Conservation (phyloP, 2,888 invertebrate species). For the Erebia aethiops region DNA sequence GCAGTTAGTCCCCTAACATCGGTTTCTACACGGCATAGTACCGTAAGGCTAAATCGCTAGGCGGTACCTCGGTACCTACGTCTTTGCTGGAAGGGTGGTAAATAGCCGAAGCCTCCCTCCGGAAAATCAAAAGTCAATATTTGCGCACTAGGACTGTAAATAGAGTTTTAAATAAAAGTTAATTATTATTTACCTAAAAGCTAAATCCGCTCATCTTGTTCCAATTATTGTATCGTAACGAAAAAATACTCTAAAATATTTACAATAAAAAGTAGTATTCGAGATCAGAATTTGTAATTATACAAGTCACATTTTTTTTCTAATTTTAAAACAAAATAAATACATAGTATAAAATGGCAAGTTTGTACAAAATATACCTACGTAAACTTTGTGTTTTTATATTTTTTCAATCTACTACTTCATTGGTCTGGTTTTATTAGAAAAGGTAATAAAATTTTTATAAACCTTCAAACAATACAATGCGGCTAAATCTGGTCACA, state of each 20-base stretch:
- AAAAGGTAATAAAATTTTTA: neutral
- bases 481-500: neutral
- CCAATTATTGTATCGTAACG: neutral
- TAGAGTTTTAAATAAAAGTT: no score
- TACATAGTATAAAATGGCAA: neutral
- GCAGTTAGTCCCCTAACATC: no score
- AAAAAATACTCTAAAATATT: constrained; percentile 10
- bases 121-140: neutral
- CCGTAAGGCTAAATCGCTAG: no score
- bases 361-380: neutral
- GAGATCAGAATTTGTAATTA: constrained; percentile 22
- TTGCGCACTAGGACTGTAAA: neutral
- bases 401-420: constrained; percentile 3
- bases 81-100: no score
- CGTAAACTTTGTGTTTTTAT: neutral
- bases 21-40: no score
- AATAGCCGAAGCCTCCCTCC: no score
- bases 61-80: no score
- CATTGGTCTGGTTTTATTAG: constrained; percentile 8
- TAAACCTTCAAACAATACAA: neutral
- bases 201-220: neutral
- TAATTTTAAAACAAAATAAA: constrained; percentile 3
- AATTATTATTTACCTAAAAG: no score
- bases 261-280: constrained; percentile 25
- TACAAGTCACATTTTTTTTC: neutral